These are phyloP conservation scores for Paramormyrops kingsleyae DNA, from an alignment of 2,113 vertebrate genomes.

Conservation along the genomic window DNA sequence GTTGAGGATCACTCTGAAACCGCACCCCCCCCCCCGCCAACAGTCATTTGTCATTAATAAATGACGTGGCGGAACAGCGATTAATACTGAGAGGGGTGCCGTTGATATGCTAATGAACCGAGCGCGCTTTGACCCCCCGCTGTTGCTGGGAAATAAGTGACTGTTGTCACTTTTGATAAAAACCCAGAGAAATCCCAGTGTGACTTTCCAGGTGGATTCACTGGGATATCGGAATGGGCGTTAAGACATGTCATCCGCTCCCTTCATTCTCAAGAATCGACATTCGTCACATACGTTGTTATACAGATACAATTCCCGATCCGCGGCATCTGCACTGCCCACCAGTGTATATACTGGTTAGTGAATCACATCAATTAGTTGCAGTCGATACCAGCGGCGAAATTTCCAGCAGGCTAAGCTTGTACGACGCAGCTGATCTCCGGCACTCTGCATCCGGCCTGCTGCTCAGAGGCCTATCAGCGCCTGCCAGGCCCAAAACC, in stretches of 20 bases:
- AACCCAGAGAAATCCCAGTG: neutral
- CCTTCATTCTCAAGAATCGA: neutral
- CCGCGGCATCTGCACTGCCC: neutral
- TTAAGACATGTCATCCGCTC: neutral
- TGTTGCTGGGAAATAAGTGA: neutral
- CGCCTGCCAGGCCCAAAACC: neutral
- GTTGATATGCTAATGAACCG: constrained; percentile 3
- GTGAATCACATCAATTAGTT: neutral
- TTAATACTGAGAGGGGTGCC: neutral
- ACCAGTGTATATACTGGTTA: neutral
- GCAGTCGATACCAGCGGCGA: neutral
- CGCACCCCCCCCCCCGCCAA: neutral
- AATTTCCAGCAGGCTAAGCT: neutral
- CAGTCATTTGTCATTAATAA: constrained; percentile 5
- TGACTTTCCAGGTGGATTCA: neutral
- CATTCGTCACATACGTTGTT: neutral
- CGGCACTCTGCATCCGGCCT: neutral
- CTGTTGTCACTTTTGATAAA: constrained; percentile 2
- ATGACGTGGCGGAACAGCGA: neutral
- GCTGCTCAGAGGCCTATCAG: neutral
- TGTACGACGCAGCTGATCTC: neutral
- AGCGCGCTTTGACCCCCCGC: neutral
- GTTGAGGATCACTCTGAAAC: neutral
- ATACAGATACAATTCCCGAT: neutral
- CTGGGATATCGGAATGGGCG: neutral